A percentile compares a stretch with the other conserved stretches of the same genome.
These are phyloP conservation scores for Bombyx mori DNA, from an alignment of 1,140 invertebrate species.

Conservation along the genomic window DNA sequence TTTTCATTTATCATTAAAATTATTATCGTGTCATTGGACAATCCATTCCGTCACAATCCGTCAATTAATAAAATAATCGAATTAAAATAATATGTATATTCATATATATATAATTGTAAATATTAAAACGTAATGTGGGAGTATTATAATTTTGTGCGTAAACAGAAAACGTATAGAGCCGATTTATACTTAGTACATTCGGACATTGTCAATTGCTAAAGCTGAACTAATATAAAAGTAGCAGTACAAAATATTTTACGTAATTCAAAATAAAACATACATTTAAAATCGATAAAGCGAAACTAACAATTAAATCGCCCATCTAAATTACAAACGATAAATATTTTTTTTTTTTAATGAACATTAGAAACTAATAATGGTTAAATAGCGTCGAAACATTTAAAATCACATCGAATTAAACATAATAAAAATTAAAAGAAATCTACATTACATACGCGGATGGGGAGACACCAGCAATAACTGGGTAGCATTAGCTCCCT, in stretches of 20 bases:
- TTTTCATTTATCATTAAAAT: background rate
- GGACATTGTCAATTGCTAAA: too few species aligned
- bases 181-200: background rate
- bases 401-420: constrained; percentile 47
- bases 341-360: constrained; percentile 62
- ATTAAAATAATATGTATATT: background rate
- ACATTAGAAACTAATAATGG: constrained; percentile 59
- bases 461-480: constrained; percentile 18
- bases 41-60: background rate
- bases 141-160: constrained; percentile 38
- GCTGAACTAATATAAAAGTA: too few species aligned
- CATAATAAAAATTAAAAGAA: constrained; percentile 16
- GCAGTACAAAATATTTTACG: too few species aligned
- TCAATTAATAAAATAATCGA: too few species aligned
- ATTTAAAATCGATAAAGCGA: constrained; percentile 21
- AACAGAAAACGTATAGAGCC: constrained; percentile 24
- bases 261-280: too few species aligned
- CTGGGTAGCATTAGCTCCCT: constrained; percentile 38
- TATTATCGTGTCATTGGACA: background rate
- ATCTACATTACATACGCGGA: background rate
- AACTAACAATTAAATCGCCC: constrained; percentile 56
- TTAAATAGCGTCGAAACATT: constrained; percentile 60
- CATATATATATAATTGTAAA: background rate
- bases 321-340: constrained; percentile 62
- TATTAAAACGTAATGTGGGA: background rate